phyloP scores from a whole-genome alignment of 2,797 vertebrate genomes.

The Crenichthys baileyi region DNA sequence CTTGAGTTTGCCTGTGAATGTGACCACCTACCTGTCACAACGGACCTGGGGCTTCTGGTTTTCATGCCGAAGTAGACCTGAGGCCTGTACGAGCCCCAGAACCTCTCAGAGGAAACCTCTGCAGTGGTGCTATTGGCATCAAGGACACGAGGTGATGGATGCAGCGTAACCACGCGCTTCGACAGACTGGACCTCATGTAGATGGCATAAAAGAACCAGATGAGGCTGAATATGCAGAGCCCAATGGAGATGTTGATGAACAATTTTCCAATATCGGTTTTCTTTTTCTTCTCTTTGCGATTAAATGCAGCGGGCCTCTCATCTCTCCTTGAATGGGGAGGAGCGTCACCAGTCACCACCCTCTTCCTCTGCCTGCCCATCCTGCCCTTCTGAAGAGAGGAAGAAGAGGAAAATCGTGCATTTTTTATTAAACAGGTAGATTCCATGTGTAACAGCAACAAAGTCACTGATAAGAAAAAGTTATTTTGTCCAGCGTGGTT shows the following conservation, averaged over 20 bases:
- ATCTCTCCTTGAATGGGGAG: slow-evolving; percentile 76
- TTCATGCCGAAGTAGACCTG: slow-evolving; percentile 98
- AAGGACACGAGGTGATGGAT: slow-evolving; percentile 81
- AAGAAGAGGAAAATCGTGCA: slow-evolving; percentile 2
- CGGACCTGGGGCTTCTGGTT: slow-evolving; percentile 87
- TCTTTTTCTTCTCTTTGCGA: slow-evolving; percentile 85
- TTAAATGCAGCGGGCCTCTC: slow-evolving; percentile 75
- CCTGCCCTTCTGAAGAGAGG: slow-evolving; percentile 66
- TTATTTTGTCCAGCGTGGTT: neutral
- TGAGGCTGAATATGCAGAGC: slow-evolving; percentile 84
- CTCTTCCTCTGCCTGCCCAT: slow-evolving; percentile 86
- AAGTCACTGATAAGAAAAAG: neutral
- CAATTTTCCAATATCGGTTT: slow-evolving; percentile 81
- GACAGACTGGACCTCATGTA: slow-evolving; percentile 82
- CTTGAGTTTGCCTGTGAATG: neutral
- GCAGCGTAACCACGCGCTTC: slow-evolving; percentile 83
- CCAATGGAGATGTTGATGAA: slow-evolving; percentile 87
- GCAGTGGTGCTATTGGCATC: slow-evolving; percentile 81
- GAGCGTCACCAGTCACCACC: slow-evolving; percentile 71
- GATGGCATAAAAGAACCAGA: slow-evolving; percentile 85
- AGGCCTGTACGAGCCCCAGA: slow-evolving; percentile 95
- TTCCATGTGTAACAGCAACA: neutral
- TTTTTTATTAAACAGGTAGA: neutral
- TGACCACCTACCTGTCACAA: slow-evolving; percentile 83
- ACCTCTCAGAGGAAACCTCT: slow-evolving; percentile 80